Evolutionary conservation across 2,888 invertebrate species (phyloP).

Genomic region (Lithophane leautieri): DNA sequence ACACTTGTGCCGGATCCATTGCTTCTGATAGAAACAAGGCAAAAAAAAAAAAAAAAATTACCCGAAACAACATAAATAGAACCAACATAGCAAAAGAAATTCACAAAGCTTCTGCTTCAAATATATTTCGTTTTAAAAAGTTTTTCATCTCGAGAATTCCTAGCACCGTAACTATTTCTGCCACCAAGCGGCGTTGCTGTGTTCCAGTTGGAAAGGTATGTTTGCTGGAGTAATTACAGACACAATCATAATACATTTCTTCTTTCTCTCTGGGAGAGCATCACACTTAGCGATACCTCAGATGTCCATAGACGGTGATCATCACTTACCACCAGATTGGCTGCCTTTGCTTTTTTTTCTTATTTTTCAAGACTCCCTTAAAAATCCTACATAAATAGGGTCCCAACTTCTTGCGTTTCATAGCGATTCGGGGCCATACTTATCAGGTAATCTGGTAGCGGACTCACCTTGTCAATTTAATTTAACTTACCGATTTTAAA

Average conservation of each 20-base stretch:
- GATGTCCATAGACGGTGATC: background rate
- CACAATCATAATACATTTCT: background rate
- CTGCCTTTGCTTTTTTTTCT: too few species aligned
- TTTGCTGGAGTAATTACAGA: background rate
- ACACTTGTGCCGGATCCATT: slow-evolving; percentile 30
- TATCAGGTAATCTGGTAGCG: background rate
- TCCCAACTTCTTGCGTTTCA: background rate
- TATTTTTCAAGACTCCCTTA: background rate
- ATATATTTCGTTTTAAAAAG: background rate
- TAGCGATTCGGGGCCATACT: background rate
- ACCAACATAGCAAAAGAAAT: background rate
- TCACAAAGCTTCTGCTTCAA: background rate
- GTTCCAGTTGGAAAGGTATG: background rate
- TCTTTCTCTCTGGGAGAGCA: background rate
- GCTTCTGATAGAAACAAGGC: too few species aligned
- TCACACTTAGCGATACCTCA: background rate
- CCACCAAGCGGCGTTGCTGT: background rate
- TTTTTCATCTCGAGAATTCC: background rate
- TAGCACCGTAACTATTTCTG: background rate
- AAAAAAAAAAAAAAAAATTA: too few species aligned
- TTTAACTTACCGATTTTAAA: background rate
- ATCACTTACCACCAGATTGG: too few species aligned
- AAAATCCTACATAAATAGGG: background rate
- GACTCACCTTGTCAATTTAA: background rate
- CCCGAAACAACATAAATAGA: background rate